A percentile compares a stretch with the other conserved stretches of the same genome.
Evolutionary conservation across 2,888 invertebrate species (phyloP).

Genomic region (Eupithecia tripunctaria): DNA sequence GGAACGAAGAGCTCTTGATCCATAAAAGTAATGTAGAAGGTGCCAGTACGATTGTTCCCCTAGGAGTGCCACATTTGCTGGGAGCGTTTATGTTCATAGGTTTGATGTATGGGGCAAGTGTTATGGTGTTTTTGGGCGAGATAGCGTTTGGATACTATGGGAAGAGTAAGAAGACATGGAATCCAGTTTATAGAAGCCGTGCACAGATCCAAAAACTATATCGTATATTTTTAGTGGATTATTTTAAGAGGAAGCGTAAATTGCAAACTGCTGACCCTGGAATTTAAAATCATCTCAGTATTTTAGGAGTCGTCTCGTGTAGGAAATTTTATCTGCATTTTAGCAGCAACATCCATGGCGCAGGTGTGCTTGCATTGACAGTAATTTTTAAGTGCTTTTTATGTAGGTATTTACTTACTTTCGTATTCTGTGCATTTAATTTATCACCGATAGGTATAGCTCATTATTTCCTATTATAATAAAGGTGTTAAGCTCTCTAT

Average conservation of each 20-base stretch:
- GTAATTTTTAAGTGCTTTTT: neutral
- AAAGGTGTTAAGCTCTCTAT: neutral
- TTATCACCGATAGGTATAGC: neutral
- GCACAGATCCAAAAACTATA: constrained; percentile 8
- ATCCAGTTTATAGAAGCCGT: constrained; percentile 13
- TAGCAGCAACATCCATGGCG: neutral
- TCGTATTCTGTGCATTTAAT: neutral
- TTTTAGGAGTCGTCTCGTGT: neutral
- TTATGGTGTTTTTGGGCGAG: constrained; percentile 70
- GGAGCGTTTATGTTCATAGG: constrained; percentile 80
- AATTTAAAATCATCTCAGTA: neutral
- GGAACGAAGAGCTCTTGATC: constrained; percentile 76
- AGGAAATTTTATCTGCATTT: too few relatives aligned
- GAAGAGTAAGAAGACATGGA: constrained; percentile 30
- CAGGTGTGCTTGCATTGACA: neutral
- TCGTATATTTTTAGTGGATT: constrained; percentile 8
- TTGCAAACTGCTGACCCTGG: neutral
- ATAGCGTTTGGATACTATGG: constrained; percentile 46
- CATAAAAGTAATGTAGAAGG: constrained; percentile 59
- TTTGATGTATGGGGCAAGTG: constrained; percentile 69
- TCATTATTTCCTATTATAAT: neutral
- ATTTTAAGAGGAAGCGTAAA: constrained; percentile 12
- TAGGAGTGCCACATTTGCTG: constrained; percentile 73
- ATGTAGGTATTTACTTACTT: neutral
- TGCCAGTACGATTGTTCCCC: constrained; percentile 64